Base-by-base conservation (phyloP, 2,797 vertebrate genomes). In the Tragelaphus oryx region DNA sequence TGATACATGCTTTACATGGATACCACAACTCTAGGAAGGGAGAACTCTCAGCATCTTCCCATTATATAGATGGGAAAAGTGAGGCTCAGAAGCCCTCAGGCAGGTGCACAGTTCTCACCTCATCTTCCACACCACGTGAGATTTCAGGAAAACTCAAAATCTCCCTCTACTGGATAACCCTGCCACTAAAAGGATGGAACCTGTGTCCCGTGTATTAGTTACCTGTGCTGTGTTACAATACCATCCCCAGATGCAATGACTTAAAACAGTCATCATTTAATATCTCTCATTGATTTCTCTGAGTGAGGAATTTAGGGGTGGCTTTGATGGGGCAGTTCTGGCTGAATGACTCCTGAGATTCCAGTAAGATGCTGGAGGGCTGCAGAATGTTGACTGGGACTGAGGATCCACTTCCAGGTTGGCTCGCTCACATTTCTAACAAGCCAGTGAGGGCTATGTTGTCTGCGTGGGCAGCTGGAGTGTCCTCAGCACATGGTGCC, bases 1-100 rank as follows among this genome's bases (percentile, higher is more conserved):
- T 48, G 44, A 46, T 3, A 4, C 46, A 28, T 13, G 48, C 60
- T 55, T 59, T 68, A 20, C 0, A 0, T 22, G 22, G 57, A 14
- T n/a, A 48, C 41, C 37, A 44, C 28, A 12, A 0, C 22, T 28
- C 65, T 76, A 44, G 50, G 41, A 60, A 46, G 10, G 30, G 44
- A 10, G 10, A 26, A 6, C 20, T 30, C 2, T 18, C 16, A 22
- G 24, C 46, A 57, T 4, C 44, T 9, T 9, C 48, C 26, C 2
- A 9, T 30, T 82, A 59, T 44, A 59, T 10, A 57, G 76, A 33
- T 24, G 41, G 80, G 44, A 24, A 91, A 89, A 95, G 48, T 57
- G 87, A 86, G 46, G 60, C 76, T 68, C 50, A n/a, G 41, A 18
- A 28, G 22, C 46, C 79, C 57, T 44, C 13, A 26, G 57, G 20